A percentile compares a stretch with the other conserved stretches of the same genome.
Evolutionary conservation across 2,888 invertebrate species (phyloP).

Genomic region (Mermis nigrescens): DNA sequence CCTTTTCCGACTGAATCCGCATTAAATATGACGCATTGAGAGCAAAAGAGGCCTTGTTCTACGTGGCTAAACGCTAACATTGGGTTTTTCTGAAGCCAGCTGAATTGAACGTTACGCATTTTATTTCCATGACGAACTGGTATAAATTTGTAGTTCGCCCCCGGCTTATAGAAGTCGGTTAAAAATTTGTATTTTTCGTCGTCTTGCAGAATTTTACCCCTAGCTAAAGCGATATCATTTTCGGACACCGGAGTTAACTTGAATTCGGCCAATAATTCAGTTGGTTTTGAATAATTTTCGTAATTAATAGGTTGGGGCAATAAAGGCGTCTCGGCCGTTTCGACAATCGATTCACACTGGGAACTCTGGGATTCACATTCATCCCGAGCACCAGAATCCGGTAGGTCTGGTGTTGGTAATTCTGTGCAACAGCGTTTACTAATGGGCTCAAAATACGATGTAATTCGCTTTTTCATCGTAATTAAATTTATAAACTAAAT

Average conservation of each 20-base stretch:
- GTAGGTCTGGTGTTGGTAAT: too few relatives aligned
- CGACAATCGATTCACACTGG: too few relatives aligned
- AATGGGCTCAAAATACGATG: too few relatives aligned
- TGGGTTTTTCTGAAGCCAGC: conserved; percentile 1
- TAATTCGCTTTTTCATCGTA: too few relatives aligned
- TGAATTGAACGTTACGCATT: neutral
- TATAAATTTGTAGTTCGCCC: neutral
- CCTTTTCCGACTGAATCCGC: conserved; percentile 1
- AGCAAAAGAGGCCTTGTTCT: conserved; percentile 5
- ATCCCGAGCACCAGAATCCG: too few relatives aligned
- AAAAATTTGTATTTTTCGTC: neutral
- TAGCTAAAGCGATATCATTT: neutral
- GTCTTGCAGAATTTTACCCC: neutral
- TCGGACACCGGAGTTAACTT: neutral
- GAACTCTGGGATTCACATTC: too few relatives aligned
- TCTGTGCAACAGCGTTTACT: too few relatives aligned
- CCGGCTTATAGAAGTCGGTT: neutral
- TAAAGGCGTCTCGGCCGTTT: too few relatives aligned
- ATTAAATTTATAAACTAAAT: too few relatives aligned
- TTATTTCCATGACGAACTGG: neutral
- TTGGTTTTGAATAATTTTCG: too few relatives aligned
- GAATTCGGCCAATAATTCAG: too few relatives aligned
- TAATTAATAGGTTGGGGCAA: too few relatives aligned
- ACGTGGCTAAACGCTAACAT: conserved; percentile 1
- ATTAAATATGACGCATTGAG: conserved; percentile 1